phyloP scores from a whole-genome alignment of 2,888 invertebrate species.

The Plebejus anna region DNA sequence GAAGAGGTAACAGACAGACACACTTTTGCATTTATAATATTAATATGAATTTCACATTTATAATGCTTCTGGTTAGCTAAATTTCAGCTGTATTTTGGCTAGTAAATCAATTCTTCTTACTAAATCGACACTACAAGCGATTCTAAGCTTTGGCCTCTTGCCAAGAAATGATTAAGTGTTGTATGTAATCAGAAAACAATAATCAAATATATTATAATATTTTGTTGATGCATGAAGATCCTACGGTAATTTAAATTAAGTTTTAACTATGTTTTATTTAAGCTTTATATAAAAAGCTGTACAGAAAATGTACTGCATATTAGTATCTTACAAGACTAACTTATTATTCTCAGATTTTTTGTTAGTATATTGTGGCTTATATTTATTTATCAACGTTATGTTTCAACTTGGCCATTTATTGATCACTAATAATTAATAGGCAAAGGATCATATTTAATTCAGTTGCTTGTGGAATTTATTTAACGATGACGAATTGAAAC shows the following conservation, averaged over 20 bases:
- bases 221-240: background rate
- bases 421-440: too few species aligned
- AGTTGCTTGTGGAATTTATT: too few species aligned
- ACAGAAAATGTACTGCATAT: background rate
- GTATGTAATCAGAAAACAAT: background rate
- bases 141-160: background rate
- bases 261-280: background rate
- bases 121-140: background rate
- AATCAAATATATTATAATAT: background rate
- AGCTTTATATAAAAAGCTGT: background rate
- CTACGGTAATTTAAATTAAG: too few species aligned
- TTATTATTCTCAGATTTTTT: too few species aligned
- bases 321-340: too few species aligned
- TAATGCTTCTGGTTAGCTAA: background rate
- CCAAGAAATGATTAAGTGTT: background rate
- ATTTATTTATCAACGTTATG: too few species aligned
- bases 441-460: too few species aligned
- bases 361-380: too few species aligned
- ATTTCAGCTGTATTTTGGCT: background rate
- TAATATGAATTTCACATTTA: background rate
- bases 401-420: too few species aligned
- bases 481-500: too few species aligned
- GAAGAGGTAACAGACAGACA: too few species aligned
- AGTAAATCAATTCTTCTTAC: background rate
- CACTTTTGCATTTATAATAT: too few species aligned